Evolutionary conservation across 2,888 invertebrate species (phyloP).

Genomic region (Drosophila lacicola): DNA sequence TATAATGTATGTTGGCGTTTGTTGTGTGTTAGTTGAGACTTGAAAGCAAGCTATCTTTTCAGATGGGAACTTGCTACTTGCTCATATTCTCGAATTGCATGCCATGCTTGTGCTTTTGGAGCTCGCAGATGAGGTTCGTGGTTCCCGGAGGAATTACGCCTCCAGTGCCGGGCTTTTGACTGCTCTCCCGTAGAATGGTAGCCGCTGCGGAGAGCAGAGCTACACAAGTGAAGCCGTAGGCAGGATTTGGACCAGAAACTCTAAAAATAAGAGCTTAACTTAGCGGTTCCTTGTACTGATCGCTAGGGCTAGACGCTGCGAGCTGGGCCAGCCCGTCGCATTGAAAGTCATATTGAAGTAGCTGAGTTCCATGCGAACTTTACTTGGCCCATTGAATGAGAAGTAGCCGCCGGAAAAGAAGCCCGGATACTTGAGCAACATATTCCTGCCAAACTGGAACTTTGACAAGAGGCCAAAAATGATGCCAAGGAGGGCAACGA

Average conservation of each 20-base stretch:
- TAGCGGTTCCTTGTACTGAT: slow-evolving; percentile 86
- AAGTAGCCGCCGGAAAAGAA: slow-evolving; percentile 90
- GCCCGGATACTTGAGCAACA: slow-evolving; percentile 90
- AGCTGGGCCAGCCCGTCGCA: slow-evolving; percentile 91
- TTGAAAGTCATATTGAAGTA: slow-evolving; percentile 89
- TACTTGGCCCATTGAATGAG: slow-evolving; percentile 88
- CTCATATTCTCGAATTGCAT: slow-evolving; percentile 88
- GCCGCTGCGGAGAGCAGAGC: slow-evolving; percentile 90
- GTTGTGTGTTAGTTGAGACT: too few relatives aligned
- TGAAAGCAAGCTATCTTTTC: too few relatives aligned
- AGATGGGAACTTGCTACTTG: too few relatives aligned
- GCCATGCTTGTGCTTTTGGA: slow-evolving; percentile 88
- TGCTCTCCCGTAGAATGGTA: slow-evolving; percentile 90
- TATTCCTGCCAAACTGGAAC: slow-evolving; percentile 87
- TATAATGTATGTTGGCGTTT: too few relatives aligned
- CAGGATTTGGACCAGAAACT: slow-evolving; percentile 87
- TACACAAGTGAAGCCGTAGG: slow-evolving; percentile 93
- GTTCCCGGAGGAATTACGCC: slow-evolving; percentile 95
- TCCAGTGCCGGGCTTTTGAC: slow-evolving; percentile 92
- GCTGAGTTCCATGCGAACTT: slow-evolving; percentile 87
- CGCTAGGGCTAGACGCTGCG: slow-evolving; percentile 82
- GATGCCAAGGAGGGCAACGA: slow-evolving; percentile 86
- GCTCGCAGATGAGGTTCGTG: slow-evolving; percentile 90
- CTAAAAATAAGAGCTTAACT: slow-evolving; percentile 88
- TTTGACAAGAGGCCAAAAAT: slow-evolving; percentile 88